Conservation (phyloP, 2,113 vertebrate genomes). For the Syrmaticus mikado region DNA sequence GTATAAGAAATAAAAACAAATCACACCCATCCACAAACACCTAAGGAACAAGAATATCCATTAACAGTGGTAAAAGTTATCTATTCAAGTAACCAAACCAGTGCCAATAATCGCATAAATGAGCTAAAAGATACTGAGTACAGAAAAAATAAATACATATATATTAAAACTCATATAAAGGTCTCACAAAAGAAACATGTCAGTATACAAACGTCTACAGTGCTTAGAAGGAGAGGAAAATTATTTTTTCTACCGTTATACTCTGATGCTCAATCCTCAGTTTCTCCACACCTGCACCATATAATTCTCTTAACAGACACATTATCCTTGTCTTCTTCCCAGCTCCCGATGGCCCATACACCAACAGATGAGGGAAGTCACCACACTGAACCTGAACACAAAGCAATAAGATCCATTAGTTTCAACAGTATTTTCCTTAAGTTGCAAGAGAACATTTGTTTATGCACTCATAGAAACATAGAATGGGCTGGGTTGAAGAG, state of each 20-base stretch:
- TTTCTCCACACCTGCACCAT: conserved; percentile 95
- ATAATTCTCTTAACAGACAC: conserved; percentile 94
- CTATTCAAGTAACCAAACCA: background rate
- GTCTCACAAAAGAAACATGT: background rate
- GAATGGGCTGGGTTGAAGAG: no score
- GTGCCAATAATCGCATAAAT: background rate
- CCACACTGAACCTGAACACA: conserved; percentile 90
- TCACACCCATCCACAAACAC: background rate
- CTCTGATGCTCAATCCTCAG: conserved; percentile 96
- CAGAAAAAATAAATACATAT: background rate
- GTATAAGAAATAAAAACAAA: background rate
- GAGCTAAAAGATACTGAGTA: rapidly evolving
- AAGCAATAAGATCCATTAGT: background rate
- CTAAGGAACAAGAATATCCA: background rate
- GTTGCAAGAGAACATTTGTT: rapidly evolving
- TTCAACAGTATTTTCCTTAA: background rate
- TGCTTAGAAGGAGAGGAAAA: background rate
- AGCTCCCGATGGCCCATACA: conserved; percentile 95
- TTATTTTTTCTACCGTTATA: conserved; percentile 85
- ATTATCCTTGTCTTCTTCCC: conserved; percentile 99
- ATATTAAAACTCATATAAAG: background rate
- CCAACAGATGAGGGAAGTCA: conserved; percentile 94
- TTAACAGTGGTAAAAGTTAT: background rate
- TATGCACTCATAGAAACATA: background rate
- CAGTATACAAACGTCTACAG: background rate